A percentile compares a stretch with the other conserved stretches of the same genome.
phyloP scores from a whole-genome alignment of 2,888 invertebrate species.

The Erynnis tages region DNA sequence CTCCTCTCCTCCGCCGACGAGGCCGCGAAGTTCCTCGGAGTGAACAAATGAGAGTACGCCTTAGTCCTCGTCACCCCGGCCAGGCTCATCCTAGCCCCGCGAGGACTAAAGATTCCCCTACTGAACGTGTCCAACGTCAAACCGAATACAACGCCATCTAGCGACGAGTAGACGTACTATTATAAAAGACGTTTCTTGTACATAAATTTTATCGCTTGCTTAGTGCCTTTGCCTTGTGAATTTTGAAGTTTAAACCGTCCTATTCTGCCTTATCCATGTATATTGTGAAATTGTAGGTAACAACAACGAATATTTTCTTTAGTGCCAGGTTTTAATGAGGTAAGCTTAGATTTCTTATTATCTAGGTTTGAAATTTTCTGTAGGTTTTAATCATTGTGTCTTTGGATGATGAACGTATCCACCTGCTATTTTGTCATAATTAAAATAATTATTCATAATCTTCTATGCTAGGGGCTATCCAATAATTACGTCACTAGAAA shows the following conservation, averaged over 20 bases:
- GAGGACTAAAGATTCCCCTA: constrained; percentile 65
- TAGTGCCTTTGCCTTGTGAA: constrained; percentile 72
- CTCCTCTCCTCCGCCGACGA: constrained; percentile 90
- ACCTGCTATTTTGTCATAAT: constrained; percentile 27
- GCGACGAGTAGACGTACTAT: constrained; percentile 49
- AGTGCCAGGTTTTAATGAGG: constrained; percentile 57
- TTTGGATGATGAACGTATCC: constrained; percentile 15
- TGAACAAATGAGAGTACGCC: constrained; percentile 85
- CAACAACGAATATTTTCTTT: constrained; percentile 63
- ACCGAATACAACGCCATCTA: constrained; percentile 59
- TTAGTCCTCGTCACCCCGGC: constrained; percentile 76
- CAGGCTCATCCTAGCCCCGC: constrained; percentile 71
- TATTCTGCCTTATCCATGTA: constrained; percentile 50
- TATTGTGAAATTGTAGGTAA: constrained; percentile 57
- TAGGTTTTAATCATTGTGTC: constrained; percentile 9
- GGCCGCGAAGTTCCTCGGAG: constrained; percentile 93
- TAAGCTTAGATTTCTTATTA: constrained; percentile 19
- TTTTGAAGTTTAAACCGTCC: constrained; percentile 67
- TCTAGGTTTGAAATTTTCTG: constrained; percentile 12
- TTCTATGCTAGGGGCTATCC: too few relatives aligned
- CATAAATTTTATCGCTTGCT: constrained; percentile 32
- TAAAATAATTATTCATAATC: constrained; percentile 8
- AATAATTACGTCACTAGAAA: too few relatives aligned
- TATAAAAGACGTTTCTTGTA: constrained; percentile 32
- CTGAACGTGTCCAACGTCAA: constrained; percentile 36